Base-by-base conservation (phyloP, 2,888 invertebrate genomes). In the Diarsia mendica region DNA sequence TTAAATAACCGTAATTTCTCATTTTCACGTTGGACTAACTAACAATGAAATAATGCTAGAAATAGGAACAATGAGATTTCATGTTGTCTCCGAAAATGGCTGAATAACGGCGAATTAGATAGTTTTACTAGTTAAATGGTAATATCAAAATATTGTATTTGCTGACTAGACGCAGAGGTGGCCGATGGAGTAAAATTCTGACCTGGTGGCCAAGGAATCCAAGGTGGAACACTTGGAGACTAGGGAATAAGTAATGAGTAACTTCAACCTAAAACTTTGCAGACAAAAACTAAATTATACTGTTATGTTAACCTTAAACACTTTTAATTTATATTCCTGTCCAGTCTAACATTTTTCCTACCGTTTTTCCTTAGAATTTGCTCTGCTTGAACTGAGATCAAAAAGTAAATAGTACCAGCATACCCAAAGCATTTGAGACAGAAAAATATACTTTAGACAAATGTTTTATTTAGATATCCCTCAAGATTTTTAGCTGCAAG, bases 1-100 rank as follows among this genome's bases (percentile, higher is more conserved):
- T 23, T 23, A 61, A 70, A 83, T 70, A 70, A 28, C 39, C 0
- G 79, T 60, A 60, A 79, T 80, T 73, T 81, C 63, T 81, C 74
- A 83, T 83, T 83, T 65, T 44, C 8, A 53, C 15, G 23, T 53
- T 15, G 58, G 63, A 44, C 28, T 55, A 23, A 72, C 55, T 51
- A 69, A 72, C 61, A 72, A 55, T 58, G 66, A 69, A 67, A 49
- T 72, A 73, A 79, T 51, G 39, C 18, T 64, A 53, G 33, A 44
- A 65, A 48, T 18, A 55, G 20, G 28, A 23, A 63, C 44, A 55
- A 33, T 23, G 1, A 66, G 80, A 48, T 73, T 61, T 66, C 15
- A 23, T 80, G 28, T 80, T 44, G 39, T 73, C 53, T 23, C 44
- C 33, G 23, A 55, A 72, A 80, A 53, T 28, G 15, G 28, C n/a